Base-by-base conservation (phyloP, 1,140 invertebrate species). In the Apocrypta bakeri region DNA sequence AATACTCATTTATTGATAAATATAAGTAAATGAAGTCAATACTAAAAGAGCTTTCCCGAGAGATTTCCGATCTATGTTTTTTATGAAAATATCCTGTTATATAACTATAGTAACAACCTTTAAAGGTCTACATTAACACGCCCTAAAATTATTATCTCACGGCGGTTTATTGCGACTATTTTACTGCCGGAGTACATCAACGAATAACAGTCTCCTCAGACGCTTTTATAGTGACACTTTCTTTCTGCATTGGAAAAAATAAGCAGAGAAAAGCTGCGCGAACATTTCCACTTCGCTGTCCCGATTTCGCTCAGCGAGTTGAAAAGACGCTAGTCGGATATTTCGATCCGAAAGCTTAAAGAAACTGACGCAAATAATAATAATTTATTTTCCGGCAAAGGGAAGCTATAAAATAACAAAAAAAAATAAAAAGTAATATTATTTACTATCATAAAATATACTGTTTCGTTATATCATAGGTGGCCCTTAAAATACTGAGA, bases 191-290 rank as follows among this genome's bases (percentile, higher is more conserved):
- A 56, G 14, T 69, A 8, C 31, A 69, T 69, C 68, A 69, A 69
- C 14, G 29, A 31, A 69, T 9, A 69, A 69, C 17, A 7, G 17
- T 14, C 24, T 68, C 25, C 25, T 14, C 12, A 29, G 64, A 29
- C 29, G 21, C 68, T 69, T 69, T 69, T 69, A 69, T 69, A 31
- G 31, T 12, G 68, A 31, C 68, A 69, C 29, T 33, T 69, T 21
- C 6, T 12, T 17, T 69, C 31, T 8, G 68, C 17, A 21, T 31
- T 31, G 29, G 31, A 25, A 31, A 69, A 69, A 69, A 8, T 33
- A 8, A 69, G 68, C 7, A 37, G 14, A 31, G 6, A 17, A 1
- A 17, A 4, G 12, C n/a, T 3, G 14, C 48, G 48, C 48, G 33
- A n/a, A n/a, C n/a, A 42, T 11, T 42, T 56, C 48, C 14, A 21